Conservation (phyloP, 2,113 vertebrate genomes). For the Columba livia region DNA sequence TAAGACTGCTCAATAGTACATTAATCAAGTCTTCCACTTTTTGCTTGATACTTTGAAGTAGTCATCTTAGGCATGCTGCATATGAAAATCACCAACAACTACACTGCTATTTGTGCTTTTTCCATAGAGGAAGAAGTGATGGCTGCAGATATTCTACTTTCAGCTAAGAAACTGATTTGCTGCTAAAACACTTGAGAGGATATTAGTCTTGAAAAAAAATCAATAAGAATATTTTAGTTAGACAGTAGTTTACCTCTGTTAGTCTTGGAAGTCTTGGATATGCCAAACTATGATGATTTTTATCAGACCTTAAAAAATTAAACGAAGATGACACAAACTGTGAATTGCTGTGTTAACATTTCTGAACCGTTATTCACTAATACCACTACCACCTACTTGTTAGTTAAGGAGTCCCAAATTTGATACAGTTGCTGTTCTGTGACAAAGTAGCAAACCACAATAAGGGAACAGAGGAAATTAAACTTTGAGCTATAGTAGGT, state of each 20-base stretch:
- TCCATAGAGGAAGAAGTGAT: neutral
- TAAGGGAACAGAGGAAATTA: constrained; percentile 61
- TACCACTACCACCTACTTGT: neutral
- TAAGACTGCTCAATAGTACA: neutral
- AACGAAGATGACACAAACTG: neutral
- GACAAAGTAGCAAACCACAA: constrained; percentile 50
- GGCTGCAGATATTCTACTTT: neutral
- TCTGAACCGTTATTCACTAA: constrained; percentile 44
- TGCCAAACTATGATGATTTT: neutral
- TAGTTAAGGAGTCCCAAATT: constrained; percentile 35
- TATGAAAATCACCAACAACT: neutral
- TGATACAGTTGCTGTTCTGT: constrained; percentile 27
- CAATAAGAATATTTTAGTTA: constrained; percentile 1
- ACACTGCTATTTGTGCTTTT: neutral
- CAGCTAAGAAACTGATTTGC: neutral
- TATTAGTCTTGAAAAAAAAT: constrained; percentile 29
- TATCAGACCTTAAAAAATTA: neutral
- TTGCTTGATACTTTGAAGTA: neutral
- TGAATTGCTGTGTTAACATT: constrained; percentile 17
- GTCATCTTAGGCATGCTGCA: neutral
- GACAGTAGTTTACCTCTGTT: neutral
- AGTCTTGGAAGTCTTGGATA: neutral
- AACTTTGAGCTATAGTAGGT: constrained; percentile 61
- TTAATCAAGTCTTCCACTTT: neutral
- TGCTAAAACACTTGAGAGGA: neutral